Percentiles rank a stretch among this genome's conserved stretches.
Evolutionary conservation across 2,888 invertebrate genomes (phyloP).

Genomic region (Rotaria magnacalcarata): DNA sequence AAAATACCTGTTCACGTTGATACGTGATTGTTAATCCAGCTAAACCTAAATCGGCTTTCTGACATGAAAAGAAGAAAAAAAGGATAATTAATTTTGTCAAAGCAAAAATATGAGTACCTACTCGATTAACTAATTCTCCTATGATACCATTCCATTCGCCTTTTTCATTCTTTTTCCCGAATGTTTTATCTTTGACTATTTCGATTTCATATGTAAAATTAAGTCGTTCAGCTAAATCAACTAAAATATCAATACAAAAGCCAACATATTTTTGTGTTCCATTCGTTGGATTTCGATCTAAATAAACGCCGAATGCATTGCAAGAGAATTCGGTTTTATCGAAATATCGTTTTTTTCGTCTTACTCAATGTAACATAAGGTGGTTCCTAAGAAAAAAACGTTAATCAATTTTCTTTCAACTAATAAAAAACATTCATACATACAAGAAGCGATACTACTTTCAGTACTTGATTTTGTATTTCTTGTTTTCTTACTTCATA

Average conservation of each 20-base stretch:
- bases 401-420: not conserved
- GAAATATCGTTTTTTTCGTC: too few species aligned
- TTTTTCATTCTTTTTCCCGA: constrained; percentile 12
- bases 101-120: not conserved
- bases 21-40: constrained; percentile 46
- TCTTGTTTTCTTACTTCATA: constrained; percentile 32
- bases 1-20: constrained; percentile 41
- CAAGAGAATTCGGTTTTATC: too few species aligned
- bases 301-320: too few species aligned
- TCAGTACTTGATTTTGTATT: not conserved
- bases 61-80: not conserved
- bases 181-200: not conserved
- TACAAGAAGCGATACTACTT: constrained; percentile 2
- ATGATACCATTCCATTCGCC: constrained; percentile 7
- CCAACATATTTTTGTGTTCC: not conserved
- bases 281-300: not conserved
- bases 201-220: constrained; percentile 34
- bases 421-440: not conserved
- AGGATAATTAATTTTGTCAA: not conserved
- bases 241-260: constrained; percentile 24
- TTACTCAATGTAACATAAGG: constrained; percentile 7
- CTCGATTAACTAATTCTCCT: not conserved
- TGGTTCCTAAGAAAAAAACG: not conserved
- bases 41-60: constrained; percentile 41
- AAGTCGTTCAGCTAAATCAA: not conserved